Percentiles rank a stretch among this genome's conserved stretches.
phyloP scores from a whole-genome alignment of 2,797 vertebrate species.

The Lemur catta region DNA sequence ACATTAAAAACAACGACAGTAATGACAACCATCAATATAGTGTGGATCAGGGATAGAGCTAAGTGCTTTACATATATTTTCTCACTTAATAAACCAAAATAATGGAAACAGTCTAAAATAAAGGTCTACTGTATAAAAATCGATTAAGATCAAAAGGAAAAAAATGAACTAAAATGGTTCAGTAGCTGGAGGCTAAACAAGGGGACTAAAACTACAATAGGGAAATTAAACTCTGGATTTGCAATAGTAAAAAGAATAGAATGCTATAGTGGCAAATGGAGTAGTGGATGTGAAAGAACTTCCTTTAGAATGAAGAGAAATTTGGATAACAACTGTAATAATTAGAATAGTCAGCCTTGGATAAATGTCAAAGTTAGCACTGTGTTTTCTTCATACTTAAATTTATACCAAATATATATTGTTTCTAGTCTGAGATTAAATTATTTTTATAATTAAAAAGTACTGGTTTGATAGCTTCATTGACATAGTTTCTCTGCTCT shows the following conservation, averaged over 20 bases:
- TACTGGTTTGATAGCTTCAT: background rate
- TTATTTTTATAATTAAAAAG: background rate
- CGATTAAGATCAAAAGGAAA: background rate
- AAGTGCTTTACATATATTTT: background rate
- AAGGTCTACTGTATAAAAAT: background rate
- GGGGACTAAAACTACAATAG: background rate
- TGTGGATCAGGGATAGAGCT: background rate
- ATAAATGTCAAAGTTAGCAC: background rate
- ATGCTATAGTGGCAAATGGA: background rate
- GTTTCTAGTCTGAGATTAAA: background rate
- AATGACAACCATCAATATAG: background rate
- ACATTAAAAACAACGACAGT: background rate
- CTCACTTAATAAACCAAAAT: background rate
- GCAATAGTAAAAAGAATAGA: background rate
- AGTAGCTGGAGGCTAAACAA: background rate
- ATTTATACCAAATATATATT: background rate
- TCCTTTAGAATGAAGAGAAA: background rate
- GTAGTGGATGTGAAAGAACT: background rate
- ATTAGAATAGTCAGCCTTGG: background rate
- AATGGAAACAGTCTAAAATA: background rate
- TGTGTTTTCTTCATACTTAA: background rate
- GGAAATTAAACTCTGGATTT: conserved; percentile 8
- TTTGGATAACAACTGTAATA: background rate
- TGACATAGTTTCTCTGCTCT: background rate
- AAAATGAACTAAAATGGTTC: background rate